Conservation (phyloP, 2,113 vertebrate genomes). For the Hylia prasina region DNA sequence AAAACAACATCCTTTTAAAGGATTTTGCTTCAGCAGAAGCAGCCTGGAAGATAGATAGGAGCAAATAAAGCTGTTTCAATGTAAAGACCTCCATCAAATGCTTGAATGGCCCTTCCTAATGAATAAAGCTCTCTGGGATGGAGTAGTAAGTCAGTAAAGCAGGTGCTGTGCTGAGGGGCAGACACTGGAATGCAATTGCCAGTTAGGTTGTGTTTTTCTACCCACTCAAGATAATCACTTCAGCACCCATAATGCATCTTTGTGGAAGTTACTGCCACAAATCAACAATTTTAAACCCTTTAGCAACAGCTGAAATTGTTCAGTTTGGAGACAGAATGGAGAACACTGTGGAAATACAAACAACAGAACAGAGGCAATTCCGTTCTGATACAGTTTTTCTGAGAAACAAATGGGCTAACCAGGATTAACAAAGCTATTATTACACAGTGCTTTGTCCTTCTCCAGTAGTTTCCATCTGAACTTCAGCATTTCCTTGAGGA, state of each 20-base stretch:
- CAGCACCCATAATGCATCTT: not conserved
- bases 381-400: not conserved
- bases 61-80: not conserved
- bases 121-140: conserved; percentile 14
- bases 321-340: not conserved
- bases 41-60: not conserved
- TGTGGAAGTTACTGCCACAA: conserved; percentile 6
- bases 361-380: not conserved
- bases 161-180: not conserved
- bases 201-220: not conserved
- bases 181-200: not conserved
- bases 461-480: not conserved
- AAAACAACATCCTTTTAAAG: not conserved
- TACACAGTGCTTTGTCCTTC: not conserved
- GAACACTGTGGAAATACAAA: conserved; percentile 6
- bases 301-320: conserved; percentile 7
- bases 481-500: not conserved
- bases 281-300: conserved; percentile 30
- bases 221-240: not conserved
- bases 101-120: conserved; percentile 18
- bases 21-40: not conserved
- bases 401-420: conserved; percentile 8
- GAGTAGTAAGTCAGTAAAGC: conserved; percentile 14
- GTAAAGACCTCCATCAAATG: conserved; percentile 38
- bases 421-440: conserved; percentile 1